phyloP scores from a whole-genome alignment of 1,140 invertebrate genomes.

The Drosophila azteca region DNA sequence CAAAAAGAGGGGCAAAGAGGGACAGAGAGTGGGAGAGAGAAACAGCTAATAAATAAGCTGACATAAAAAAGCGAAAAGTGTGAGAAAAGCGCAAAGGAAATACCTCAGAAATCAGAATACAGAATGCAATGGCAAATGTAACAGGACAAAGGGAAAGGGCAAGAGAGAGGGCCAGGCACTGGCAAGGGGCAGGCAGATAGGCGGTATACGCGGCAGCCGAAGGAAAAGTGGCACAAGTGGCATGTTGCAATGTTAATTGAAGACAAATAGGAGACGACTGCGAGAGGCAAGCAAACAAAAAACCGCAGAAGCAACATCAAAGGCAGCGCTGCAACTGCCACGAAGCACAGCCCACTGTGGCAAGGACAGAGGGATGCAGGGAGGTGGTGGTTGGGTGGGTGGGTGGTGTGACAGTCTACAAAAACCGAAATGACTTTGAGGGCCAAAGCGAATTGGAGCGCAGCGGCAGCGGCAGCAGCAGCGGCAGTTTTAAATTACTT shows the following conservation, averaged over 20 bases:
- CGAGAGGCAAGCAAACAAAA: slow-evolving; percentile 48
- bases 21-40: neutral
- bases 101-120: slow-evolving; percentile 34
- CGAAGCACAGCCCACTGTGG: too few species aligned
- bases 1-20: neutral
- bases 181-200: neutral
- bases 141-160: slow-evolving; percentile 27
- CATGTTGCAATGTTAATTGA: slow-evolving; percentile 69
- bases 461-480: neutral
- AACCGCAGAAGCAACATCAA: slow-evolving; percentile 55
- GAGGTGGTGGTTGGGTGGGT: neutral
- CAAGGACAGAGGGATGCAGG: neutral
- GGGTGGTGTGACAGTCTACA: slow-evolving; percentile 35
- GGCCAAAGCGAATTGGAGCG: slow-evolving; percentile 33
- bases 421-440: slow-evolving; percentile 17
- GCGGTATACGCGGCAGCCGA: neutral
- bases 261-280: slow-evolving; percentile 57
- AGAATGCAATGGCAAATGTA: slow-evolving; percentile 8
- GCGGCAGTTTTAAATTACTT: slow-evolving; percentile 54
- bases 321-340: slow-evolving; percentile 32
- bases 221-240: slow-evolving; percentile 58
- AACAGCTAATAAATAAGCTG: slow-evolving; percentile 61
- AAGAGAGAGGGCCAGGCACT: neutral
- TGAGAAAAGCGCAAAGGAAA: slow-evolving; percentile 40
- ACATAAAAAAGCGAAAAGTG: slow-evolving; percentile 25